Percentiles rank a stretch among this genome's conserved stretches.
phyloP scores from a whole-genome alignment of 2,888 invertebrate species.

The Lochmaea capreae region DNA sequence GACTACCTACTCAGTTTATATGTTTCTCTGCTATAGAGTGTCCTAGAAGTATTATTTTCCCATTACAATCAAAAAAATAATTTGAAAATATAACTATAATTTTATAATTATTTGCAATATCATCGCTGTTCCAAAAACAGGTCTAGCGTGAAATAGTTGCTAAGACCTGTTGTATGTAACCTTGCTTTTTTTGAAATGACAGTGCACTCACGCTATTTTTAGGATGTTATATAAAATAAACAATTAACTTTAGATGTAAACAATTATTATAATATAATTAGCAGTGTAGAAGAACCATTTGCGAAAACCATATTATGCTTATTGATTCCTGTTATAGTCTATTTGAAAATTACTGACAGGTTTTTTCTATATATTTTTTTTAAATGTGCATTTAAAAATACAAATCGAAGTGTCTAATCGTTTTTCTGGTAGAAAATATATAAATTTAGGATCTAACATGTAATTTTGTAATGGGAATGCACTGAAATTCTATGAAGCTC shows the following conservation, averaged over 20 bases:
- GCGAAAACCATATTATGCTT: neutral
- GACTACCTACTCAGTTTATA: constrained; percentile 26
- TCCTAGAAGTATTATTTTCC: neutral
- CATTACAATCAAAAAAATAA: neutral
- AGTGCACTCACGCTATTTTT: neutral
- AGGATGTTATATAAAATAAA: neutral
- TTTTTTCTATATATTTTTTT: too few species aligned
- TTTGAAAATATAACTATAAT: neutral
- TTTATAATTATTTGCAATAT: neutral
- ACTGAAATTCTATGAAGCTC: too few species aligned
- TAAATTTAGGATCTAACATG: too few species aligned
- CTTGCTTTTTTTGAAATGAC: neutral
- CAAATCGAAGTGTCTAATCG: too few species aligned
- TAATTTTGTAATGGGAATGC: too few species aligned
- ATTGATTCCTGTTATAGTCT: too few species aligned
- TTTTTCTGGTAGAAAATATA: too few species aligned
- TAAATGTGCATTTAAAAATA: too few species aligned
- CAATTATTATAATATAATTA: neutral
- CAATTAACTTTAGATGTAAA: neutral
- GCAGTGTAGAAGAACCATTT: neutral
- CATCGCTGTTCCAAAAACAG: neutral
- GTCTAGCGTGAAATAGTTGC: constrained; percentile 3
- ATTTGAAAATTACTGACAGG: too few species aligned
- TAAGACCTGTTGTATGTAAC: neutral
- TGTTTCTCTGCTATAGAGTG: constrained; percentile 29